phyloP scores from a whole-genome alignment of 23 tunicate genomes.

The Botrylloides violaceus region DNA sequence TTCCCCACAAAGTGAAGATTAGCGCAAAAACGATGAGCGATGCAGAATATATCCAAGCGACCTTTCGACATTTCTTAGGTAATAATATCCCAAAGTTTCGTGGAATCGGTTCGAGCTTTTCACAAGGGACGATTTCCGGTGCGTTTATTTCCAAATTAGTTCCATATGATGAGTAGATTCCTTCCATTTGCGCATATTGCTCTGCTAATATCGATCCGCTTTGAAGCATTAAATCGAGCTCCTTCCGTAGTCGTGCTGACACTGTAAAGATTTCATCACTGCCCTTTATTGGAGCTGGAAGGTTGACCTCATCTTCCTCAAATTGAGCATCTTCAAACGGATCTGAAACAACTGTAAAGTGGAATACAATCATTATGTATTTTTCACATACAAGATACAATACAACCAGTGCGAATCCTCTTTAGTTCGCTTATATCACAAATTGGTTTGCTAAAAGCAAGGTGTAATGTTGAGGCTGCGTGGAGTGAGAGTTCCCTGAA shows the following conservation, averaged over 20 bases:
- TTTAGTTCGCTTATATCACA: too few relatives aligned
- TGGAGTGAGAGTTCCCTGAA: too few relatives aligned
- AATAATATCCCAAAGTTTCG: constrained; percentile 18
- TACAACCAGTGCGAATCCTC: too few relatives aligned
- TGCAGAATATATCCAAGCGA: constrained; percentile 58
- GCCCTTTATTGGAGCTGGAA: neutral
- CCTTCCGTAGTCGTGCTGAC: neutral
- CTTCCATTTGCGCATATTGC: constrained; percentile 9
- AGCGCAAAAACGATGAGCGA: neutral
- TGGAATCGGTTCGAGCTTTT: constrained; percentile 64
- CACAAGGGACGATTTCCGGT: constrained; percentile 76
- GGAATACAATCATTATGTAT: too few relatives aligned
- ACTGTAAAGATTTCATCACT: neutral
- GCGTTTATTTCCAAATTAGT: constrained; percentile 45
- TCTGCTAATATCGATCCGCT: constrained; percentile 10
- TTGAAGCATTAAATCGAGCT: neutral
- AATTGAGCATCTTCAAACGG: neutral
- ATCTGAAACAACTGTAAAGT: too few relatives aligned
- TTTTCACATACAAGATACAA: too few relatives aligned
- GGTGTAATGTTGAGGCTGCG: too few relatives aligned
- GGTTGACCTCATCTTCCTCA: neutral
- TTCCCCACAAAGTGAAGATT: constrained; percentile 21
- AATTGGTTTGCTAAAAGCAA: too few relatives aligned
- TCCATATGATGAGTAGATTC: neutral
- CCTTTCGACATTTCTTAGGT: constrained; percentile 39